These are phyloP conservation scores for Thyatira batis DNA, from an alignment of 2,888 invertebrate species.

Conservation along the genomic window DNA sequence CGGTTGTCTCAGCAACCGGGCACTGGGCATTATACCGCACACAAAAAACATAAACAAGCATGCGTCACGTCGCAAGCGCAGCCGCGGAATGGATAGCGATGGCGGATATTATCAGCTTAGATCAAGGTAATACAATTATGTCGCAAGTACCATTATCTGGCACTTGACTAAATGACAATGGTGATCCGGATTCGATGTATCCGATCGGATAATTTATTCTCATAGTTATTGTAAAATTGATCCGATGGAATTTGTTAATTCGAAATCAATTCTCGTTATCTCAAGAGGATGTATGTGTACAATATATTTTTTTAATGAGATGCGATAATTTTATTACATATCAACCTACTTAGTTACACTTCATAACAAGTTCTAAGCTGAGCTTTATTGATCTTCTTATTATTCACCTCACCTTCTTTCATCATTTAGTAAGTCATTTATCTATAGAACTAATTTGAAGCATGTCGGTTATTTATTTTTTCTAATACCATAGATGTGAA, in stretches of 20 bases:
- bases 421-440: no score
- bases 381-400: no score
- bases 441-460: no score
- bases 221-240: not conserved
- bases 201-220: constrained; percentile 8
- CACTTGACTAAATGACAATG: constrained; percentile 21
- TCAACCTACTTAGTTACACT: no score
- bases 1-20: constrained; percentile 52
- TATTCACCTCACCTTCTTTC: no score
- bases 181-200: constrained; percentile 9
- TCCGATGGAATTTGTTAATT: not conserved
- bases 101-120: constrained; percentile 40
- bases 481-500: no score
- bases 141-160: constrained; percentile 38
- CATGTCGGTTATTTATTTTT: no score
- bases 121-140: constrained; percentile 39
- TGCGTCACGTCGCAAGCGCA: constrained; percentile 32
- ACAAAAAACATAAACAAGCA: constrained; percentile 53
- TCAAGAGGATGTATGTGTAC: not conserved
- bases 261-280: not conserved
- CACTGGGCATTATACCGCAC: constrained; percentile 44
- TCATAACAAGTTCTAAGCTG: no score
- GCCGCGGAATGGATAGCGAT: constrained; percentile 24
- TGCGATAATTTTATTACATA: no score
- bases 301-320: not conserved